Conservation (phyloP, 2,888 invertebrate genomes). For the Philhelius pedissequus region DNA sequence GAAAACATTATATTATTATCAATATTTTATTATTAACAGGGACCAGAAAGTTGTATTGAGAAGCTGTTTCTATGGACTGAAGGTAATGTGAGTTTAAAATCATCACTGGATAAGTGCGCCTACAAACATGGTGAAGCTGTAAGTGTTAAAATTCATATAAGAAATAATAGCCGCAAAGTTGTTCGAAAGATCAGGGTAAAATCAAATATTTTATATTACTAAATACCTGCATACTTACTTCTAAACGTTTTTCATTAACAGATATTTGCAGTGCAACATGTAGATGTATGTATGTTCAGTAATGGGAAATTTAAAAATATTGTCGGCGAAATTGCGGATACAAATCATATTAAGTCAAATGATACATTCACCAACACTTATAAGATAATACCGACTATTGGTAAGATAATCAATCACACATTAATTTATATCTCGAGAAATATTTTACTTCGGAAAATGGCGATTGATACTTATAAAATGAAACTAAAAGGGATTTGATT, state of each 20-base stretch:
- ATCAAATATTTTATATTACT: background rate
- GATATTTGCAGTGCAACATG: conserved; percentile 91
- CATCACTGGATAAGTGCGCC: conserved; percentile 86
- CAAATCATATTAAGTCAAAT: conserved; percentile 84
- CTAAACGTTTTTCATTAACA: conserved; percentile 73
- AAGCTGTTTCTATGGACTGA: conserved; percentile 90
- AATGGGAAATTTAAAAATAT: conserved; percentile 94
- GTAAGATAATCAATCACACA: conserved; percentile 73
- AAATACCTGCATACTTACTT: background rate
- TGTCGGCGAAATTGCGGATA: conserved; percentile 82
- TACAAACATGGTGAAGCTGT: conserved; percentile 89
- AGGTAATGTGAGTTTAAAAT: conserved; percentile 87
- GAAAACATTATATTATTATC: background rate
- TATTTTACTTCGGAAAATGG: too few species aligned
- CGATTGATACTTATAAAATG: too few species aligned
- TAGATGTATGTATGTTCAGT: conserved; percentile 95
- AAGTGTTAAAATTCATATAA: conserved; percentile 84
- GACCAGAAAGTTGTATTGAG: conserved; percentile 84
- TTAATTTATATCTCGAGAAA: too few species aligned
- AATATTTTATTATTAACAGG: conserved; percentile 73
- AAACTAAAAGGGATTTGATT: too few species aligned
- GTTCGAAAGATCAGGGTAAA: conserved; percentile 88
- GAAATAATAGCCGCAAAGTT: conserved; percentile 89
- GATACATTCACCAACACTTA: conserved; percentile 83
- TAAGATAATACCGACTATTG: conserved; percentile 83